Base-by-base conservation (phyloP, 2,113 vertebrate species). In the Crotalus horridus region DNA sequence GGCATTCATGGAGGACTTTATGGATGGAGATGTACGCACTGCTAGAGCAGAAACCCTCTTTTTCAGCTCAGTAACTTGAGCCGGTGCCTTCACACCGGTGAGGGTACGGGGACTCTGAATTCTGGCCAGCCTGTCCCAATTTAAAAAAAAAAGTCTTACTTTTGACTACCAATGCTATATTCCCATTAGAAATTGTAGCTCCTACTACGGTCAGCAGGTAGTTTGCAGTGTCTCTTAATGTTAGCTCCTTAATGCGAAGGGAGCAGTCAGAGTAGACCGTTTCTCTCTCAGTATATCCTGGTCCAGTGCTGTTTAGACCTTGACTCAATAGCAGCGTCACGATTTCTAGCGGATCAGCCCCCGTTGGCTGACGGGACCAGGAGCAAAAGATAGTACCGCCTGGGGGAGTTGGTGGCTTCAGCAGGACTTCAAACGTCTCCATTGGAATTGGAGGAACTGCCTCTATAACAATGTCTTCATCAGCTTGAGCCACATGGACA, bases 181-280 rank as follows among this genome's bases (percentile, higher is more conserved):
- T 39, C 39, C 33, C 69, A 81, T 3, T 2, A 39, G n/a, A 2
- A 33, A 2, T 0, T 39, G 0, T 2, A 39, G 0, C 0, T 21
- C 69, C 69, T 81, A 0, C 17, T 3, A 3, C 2, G 6, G 2
- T 0, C 6, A 81, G 33, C 6, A 0, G 0, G 0, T 81, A 81
- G 6, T 7, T 21, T 39, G 6, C 33, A 81, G 0, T 39, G 39
- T 81, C 17, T 9, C 0, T 33, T 3, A 21, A 0, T 39, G 0
- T 3, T 81, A 81, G 39, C 0, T 21, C 2, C 33, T 81, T 20
- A 33, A 81, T 81, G 17, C 0, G 7, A 39, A 81, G 69, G 69
- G 69, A 21, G 69, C 69, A 81, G 33, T 81, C 0, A 6, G 6
- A 7, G 33, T 39, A 81, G 33, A 39, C 0, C 0, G 7, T 81